Evolutionary conservation across 2,888 invertebrate species (phyloP), one percentile per base, ranked within the genome.

Genomic region (Ephialtes manifestator): DNA sequence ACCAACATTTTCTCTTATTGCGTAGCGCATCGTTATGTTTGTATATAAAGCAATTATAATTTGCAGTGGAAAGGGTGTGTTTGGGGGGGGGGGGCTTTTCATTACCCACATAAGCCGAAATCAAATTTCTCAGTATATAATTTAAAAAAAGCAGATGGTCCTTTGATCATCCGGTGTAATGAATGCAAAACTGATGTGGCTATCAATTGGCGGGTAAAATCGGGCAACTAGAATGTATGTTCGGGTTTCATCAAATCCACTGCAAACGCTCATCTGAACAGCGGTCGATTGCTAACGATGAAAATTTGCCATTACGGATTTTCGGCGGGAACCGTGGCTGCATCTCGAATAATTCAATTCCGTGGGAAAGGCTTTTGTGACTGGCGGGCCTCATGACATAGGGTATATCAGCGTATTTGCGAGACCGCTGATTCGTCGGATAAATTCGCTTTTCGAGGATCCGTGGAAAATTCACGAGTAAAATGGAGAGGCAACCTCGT

Each of bases 181-280:
- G 63, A 78, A 72, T 83, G 78, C 72, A 78, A 72, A 78, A 48
- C 51, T 72, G 58, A 72, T 72, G 72, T 48, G 65, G 51, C 58
- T 55, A 72, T 68, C 67, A 72, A 72, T 83, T 78, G 65, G 58
- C 67, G 51, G 48, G 65, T 77, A 24, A 18, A 46, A 20, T 15
- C 28, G 58, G 46, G 13, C 18, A 53, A 46, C 51, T 39, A 28
- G 31, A 28, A 53, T 24, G 5, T 18, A 24, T 28, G n/a, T 15
- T 46, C 68, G 28, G 68, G 24, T 68, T 68, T 68, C 46, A 15
- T 13, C 1, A 24, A 48, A 68, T 28, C 4, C 48, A 46, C n/a
- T 10, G 48, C 24, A 24, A 15, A 24, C 10, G 46, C 20, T 46
- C 68, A 46, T 68, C 67, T 24, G 46, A 48, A 68, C 68, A 7